Evolutionary conservation across 2,888 invertebrate species (phyloP).

Genomic region (Leucoma salicis): DNA sequence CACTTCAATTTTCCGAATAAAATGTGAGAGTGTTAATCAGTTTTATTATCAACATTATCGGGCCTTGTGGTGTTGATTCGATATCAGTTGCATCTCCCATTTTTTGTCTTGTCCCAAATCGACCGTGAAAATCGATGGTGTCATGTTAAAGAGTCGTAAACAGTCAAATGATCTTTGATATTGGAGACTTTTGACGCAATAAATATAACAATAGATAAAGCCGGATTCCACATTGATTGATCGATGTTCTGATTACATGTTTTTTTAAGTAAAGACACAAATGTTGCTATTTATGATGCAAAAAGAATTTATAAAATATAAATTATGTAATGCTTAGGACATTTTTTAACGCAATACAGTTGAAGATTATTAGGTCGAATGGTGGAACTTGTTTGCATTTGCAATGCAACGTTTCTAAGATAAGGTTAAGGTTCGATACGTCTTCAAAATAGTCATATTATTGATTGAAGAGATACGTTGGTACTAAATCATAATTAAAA

Average conservation of each 20-base stretch:
- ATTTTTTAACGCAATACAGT: too few relatives aligned
- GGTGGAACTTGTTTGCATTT: too few relatives aligned
- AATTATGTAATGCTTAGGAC: too few relatives aligned
- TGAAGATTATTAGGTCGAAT: too few relatives aligned
- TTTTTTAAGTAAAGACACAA: background rate
- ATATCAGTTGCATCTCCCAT: conserved; percentile 40
- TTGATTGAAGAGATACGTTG: too few relatives aligned
- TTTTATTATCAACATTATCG: conserved; percentile 31
- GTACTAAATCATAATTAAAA: too few relatives aligned
- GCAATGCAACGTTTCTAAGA: too few relatives aligned
- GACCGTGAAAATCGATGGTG: conserved; percentile 55
- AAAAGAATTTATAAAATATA: too few relatives aligned
- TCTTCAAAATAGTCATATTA: too few relatives aligned
- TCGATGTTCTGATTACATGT: conserved; percentile 19
- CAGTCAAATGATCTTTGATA: conserved; percentile 14
- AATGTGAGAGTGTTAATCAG: conserved; percentile 23
- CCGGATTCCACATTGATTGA: conserved; percentile 20
- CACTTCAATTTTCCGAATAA: conserved; percentile 16
- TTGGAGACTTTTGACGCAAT: conserved; percentile 16
- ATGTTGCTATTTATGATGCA: background rate
- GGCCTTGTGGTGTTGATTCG: conserved; percentile 30
- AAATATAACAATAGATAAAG: conserved; percentile 20
- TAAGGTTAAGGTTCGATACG: too few relatives aligned
- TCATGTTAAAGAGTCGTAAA: conserved; percentile 34
- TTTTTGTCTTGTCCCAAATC: conserved; percentile 57